phyloP scores from a whole-genome alignment of 2,888 invertebrate species.

The Ophraella communa region DNA sequence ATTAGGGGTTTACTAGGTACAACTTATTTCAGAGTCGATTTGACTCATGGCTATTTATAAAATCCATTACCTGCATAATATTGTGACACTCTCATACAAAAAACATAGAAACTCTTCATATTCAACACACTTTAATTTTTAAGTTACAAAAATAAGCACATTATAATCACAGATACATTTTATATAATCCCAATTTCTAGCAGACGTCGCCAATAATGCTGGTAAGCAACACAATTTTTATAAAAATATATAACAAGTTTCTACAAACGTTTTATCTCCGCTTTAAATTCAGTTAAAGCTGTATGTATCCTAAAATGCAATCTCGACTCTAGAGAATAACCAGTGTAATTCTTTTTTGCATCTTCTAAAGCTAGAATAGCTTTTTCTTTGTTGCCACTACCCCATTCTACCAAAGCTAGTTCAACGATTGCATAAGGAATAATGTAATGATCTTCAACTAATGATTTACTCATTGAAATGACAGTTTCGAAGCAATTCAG shows the following conservation, averaged over 20 bases:
- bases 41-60: too few relatives aligned
- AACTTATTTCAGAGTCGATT: too few relatives aligned
- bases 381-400: constrained; percentile 70
- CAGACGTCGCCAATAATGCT: too few relatives aligned
- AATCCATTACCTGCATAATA: too few relatives aligned
- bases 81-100: too few relatives aligned
- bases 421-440: constrained; percentile 88
- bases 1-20: too few relatives aligned
- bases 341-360: constrained; percentile 86
- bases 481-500: constrained; percentile 74
- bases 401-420: constrained; percentile 79
- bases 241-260: background rate
- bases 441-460: constrained; percentile 84
- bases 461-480: constrained; percentile 69
- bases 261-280: constrained; percentile 42
- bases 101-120: too few relatives aligned
- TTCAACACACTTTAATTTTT: too few relatives aligned
- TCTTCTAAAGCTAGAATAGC: constrained; percentile 78
- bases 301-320: constrained; percentile 90
- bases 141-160: too few relatives aligned
- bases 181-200: too few relatives aligned
- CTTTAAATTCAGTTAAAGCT: constrained; percentile 64
- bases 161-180: too few relatives aligned
- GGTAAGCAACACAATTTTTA: background rate
- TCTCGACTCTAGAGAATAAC: constrained; percentile 86